These are phyloP conservation scores for Bilobella aurantiaca DNA, from an alignment of 1,140 invertebrate genomes.

Conservation along the genomic window DNA sequence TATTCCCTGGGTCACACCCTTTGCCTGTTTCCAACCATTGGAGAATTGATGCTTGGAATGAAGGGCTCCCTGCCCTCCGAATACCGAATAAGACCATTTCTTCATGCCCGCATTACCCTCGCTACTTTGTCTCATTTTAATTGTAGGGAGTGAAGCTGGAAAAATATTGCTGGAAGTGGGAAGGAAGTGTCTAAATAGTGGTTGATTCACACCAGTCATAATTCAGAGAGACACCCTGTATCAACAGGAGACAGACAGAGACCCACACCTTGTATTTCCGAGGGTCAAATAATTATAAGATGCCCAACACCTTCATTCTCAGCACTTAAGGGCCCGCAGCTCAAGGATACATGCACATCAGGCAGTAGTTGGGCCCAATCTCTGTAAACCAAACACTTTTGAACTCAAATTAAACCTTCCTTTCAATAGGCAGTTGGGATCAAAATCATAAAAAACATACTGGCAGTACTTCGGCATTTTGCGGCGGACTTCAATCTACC, in stretches of 20 bases:
- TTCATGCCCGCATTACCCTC: no score
- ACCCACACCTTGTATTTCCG: not conserved
- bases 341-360: no score
- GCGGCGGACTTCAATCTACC: no score
- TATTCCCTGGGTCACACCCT: not conserved
- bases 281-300: not conserved
- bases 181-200: not conserved
- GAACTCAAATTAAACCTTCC: no score
- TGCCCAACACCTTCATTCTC: not conserved
- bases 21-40: not conserved
- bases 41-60: not conserved
- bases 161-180: not conserved
- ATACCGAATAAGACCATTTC: no score
- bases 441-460: no score
- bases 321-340: not conserved
- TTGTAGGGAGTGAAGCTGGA: not conserved
- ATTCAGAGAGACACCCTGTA: not conserved
- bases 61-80: no score
- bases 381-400: no score
- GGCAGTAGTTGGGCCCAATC: no score
- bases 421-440: no score
- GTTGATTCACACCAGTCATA: not conserved
- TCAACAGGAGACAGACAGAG: not conserved
- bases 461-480: no score
- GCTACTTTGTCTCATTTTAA: not conserved